Evolutionary conservation across 2,113 vertebrate species (phyloP), one percentile per base, ranked within the genome.

Genomic region (Perccottus glenii): DNA sequence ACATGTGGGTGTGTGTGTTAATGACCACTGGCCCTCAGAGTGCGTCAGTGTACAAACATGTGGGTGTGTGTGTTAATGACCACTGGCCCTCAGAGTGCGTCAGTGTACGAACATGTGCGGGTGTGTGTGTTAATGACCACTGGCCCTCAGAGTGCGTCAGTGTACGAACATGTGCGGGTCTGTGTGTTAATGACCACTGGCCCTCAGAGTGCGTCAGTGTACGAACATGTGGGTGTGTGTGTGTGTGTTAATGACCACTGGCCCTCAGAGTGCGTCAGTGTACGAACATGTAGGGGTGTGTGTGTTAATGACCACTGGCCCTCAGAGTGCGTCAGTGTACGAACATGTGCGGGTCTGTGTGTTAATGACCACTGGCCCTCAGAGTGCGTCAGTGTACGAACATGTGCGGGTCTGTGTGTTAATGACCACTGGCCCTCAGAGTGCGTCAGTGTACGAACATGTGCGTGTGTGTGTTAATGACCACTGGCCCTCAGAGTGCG

Each of bases 51-150:
- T 27, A n/a, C n/a, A n/a, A n/a, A n/a, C n/a, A n/a, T n/a, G n/a
- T n/a, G n/a, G n/a, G n/a, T n/a, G n/a, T n/a, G n/a, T n/a, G 74
- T 75, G 68, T 55, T 64, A 58, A 55, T 32, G 38, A 16, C 70
- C 58, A 78, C 46, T 60, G 58, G 47, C 45, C 69, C 55, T 67
- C 42, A 48, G 19, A 27, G 3, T 27, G n/a, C n/a, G 19, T 27
- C 3, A 27, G 19, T 27, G 19, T 27, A n/a, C n/a, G n/a, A n/a
- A n/a, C n/a, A n/a, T n/a, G n/a, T n/a, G n/a, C n/a, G n/a, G n/a
- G n/a, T n/a, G n/a, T n/a, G n/a, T n/a, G 74, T 75, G 68, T 55
- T 64, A 58, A 55, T 32, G 38, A 16, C 70, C 58, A 78, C 46
- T 60, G 58, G 47, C 45, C 69, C 55, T 67, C 42, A 48, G 19